These are phyloP conservation scores for Lineus longissimus DNA, from an alignment of 1,140 invertebrate species.

Conservation along the genomic window DNA sequence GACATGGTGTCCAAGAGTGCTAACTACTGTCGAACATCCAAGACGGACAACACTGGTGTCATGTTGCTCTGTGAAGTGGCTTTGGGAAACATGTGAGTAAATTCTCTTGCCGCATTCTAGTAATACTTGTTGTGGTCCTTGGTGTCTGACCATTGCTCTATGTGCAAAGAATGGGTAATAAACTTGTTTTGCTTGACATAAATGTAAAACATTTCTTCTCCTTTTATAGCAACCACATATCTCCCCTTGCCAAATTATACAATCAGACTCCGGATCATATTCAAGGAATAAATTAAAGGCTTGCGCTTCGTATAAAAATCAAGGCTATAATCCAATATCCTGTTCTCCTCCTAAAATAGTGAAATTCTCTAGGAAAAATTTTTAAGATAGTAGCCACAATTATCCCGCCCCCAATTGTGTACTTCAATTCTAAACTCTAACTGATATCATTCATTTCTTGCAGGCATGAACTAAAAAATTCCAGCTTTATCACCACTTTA, in stretches of 20 bases:
- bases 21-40: slow-evolving; percentile 87
- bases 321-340: too few relatives aligned
- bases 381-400: too few relatives aligned
- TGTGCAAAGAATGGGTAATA: not conserved
- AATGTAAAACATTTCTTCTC: slow-evolving; percentile 9
- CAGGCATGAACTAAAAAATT: slow-evolving; percentile 45
- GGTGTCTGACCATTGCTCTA: not conserved
- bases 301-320: too few relatives aligned
- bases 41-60: slow-evolving; percentile 70
- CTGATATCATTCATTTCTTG: slow-evolving; percentile 10
- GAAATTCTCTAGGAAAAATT: too few relatives aligned
- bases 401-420: too few relatives aligned
- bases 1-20: slow-evolving; percentile 99
- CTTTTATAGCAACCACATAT: too few relatives aligned
- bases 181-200: not conserved
- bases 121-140: not conserved
- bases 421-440: not conserved
- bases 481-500: slow-evolving; percentile 41
- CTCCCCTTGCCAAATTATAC: too few relatives aligned
- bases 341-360: too few relatives aligned
- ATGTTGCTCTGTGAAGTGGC: slow-evolving; percentile 93
- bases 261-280: too few relatives aligned
- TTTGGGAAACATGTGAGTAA: slow-evolving; percentile 79
- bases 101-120: slow-evolving; percentile 30
- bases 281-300: too few relatives aligned